phyloP scores from a whole-genome alignment of 2,797 vertebrate species.

The Pseudomugil tenellus region DNA sequence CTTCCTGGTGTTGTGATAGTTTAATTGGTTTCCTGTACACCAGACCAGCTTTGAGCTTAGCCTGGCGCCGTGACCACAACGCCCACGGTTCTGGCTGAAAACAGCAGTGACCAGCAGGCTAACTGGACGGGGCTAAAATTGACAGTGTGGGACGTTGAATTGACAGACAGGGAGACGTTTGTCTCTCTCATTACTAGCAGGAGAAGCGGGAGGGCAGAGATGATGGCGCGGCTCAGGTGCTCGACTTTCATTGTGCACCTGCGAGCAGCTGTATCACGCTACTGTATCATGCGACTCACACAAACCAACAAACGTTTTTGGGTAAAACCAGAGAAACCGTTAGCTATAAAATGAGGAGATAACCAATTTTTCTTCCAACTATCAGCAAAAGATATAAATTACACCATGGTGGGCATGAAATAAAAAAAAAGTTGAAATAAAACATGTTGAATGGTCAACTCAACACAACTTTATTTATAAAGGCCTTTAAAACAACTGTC shows the following conservation, averaged over 20 bases:
- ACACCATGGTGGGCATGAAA: neutral
- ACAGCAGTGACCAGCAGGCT: slow-evolving; percentile 47
- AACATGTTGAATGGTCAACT: no score
- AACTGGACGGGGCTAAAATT: slow-evolving; percentile 15
- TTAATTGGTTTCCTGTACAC: no score
- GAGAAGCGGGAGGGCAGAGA: slow-evolving; percentile 41
- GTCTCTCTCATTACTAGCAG: slow-evolving; percentile 22
- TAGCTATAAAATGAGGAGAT: neutral
- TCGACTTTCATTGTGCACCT: slow-evolving; percentile 48
- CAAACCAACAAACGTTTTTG: slow-evolving; percentile 10
- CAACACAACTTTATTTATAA: no score
- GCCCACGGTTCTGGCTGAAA: slow-evolving; percentile 42
- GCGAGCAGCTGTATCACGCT: slow-evolving; percentile 41
- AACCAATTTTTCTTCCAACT: slow-evolving; percentile 5
- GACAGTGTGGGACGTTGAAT: slow-evolving; percentile 31
- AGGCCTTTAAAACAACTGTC: no score
- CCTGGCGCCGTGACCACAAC: slow-evolving; percentile 55
- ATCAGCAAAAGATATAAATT: neutral
- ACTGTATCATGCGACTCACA: no score
- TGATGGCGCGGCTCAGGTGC: slow-evolving; percentile 41
- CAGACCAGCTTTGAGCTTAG: slow-evolving; percentile 30
- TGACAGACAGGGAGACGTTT: slow-evolving; percentile 46
- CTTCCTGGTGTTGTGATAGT: no score
- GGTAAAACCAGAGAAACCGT: neutral
- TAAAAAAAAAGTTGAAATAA: neutral